Base-by-base conservation (phyloP, 2,888 invertebrate genomes). In the Watsonalla cultraria region DNA sequence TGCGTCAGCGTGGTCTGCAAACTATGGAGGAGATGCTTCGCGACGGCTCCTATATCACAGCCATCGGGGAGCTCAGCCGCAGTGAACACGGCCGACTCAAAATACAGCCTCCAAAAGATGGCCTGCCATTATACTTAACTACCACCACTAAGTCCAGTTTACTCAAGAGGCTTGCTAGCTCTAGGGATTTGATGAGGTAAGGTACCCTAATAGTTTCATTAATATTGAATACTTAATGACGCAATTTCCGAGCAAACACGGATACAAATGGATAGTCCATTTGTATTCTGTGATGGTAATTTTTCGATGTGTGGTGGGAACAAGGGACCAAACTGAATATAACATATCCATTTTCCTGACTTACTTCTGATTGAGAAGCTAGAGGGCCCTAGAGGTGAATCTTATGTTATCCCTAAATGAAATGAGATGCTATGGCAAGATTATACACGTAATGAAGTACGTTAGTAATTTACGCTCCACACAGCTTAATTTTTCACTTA, bases 21-120 rank as follows among this genome's bases (percentile, higher is more conserved):
- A 95, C 96, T 6, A 96, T 96, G 50, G 98, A 98, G 78, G 94
- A 95, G 83, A 95, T 98, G 93, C 87, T 98, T 5, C 90, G 96
- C 0, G 95, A 95, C 70, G 97, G 96, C 13, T 94, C 96, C 51
- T 92, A 94, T 61, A 92, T 97, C 47, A 95, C 97, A 0, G 93
- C 93, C 5, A 93, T 97, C 52, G 98, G 98, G 11, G 89, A 97
- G 84, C 83, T 97, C 33, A 92, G 94, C 51, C 74, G 91, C 42
- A 90, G 92, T n/a, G 92, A 93, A 52, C 92, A 93, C 11, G 92
- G 93, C 47, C 90, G 91, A 0, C 74, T 96, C 53, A 92, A 94
- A 68, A 91, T 97, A 69, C 94, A 96, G 73, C 94, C 96, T 0
- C 96, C 97, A 0, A 80, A 90, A 9, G 91, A 93, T 65, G 95